Conservation (phyloP, 2,113 vertebrate genomes). For the Ctenomys sociabilis region DNA sequence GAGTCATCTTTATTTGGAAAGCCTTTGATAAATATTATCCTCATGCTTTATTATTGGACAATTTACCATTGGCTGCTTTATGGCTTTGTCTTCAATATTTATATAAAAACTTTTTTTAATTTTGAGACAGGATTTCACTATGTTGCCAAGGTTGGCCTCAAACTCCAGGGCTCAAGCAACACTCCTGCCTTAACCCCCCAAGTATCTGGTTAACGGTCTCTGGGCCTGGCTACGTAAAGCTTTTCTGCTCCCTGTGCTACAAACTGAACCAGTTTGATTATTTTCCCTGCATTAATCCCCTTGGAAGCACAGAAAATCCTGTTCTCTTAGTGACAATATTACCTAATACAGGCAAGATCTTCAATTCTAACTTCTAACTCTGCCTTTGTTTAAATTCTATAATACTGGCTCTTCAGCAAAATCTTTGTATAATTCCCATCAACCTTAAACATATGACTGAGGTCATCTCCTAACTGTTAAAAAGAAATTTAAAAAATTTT, state of each 20-base stretch:
- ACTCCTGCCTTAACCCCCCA: background rate
- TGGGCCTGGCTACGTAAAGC: background rate
- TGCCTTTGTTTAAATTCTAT: background rate
- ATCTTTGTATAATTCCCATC: background rate
- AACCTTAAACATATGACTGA: conserved; percentile 31
- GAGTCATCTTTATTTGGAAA: background rate
- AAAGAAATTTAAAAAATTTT: background rate
- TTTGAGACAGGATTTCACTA: background rate
- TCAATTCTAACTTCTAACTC: background rate
- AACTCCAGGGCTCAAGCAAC: background rate
- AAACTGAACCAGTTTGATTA: background rate
- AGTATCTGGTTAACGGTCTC: background rate
- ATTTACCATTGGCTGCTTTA: background rate
- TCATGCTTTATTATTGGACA: background rate
- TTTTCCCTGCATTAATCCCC: background rate
- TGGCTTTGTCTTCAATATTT: background rate
- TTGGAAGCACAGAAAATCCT: background rate
- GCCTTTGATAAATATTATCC: background rate
- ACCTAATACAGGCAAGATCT: background rate
- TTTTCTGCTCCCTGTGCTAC: background rate
- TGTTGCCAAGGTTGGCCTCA: background rate
- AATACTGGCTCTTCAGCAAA: background rate
- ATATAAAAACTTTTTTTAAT: too few species aligned
- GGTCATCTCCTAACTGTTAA: conserved; percentile 1
- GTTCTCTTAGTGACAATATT: background rate